phyloP scores from a whole-genome alignment of 2,797 vertebrate species.

The Carapus acus region DNA sequence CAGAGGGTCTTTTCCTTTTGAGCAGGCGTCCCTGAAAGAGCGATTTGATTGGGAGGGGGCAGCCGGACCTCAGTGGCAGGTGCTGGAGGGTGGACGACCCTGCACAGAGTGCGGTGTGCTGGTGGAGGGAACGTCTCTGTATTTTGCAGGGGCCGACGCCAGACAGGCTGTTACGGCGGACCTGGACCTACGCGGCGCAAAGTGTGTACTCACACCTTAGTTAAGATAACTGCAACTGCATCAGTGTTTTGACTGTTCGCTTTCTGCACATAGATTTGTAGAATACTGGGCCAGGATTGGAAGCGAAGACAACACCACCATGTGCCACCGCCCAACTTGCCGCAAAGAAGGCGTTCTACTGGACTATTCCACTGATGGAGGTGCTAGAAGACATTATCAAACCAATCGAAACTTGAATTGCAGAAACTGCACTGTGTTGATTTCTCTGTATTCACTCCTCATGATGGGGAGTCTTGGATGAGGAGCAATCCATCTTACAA shows the following conservation, averaged over 20 bases:
- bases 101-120: constrained; percentile 93
- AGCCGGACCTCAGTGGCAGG: constrained; percentile 88
- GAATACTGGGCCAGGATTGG: constrained; percentile 98
- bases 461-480: too few relatives aligned
- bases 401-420: too few relatives aligned
- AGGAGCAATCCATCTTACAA: too few relatives aligned
- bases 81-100: constrained; percentile 87
- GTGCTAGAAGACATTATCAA: constrained; percentile 46
- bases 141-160: constrained; percentile 87
- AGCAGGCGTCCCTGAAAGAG: constrained; percentile 91
- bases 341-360: constrained; percentile 92
- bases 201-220: constrained; percentile 72
- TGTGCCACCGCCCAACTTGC: constrained; percentile 90
- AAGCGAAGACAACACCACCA: constrained; percentile 93
- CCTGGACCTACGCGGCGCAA: constrained; percentile 91
- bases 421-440: too few relatives aligned
- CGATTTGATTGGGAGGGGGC: constrained; percentile 93
- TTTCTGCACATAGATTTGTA: constrained; percentile 79
- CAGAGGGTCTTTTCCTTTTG: not conserved
- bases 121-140: constrained; percentile 89
- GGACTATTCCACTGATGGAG: constrained; percentile 94
- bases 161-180: constrained; percentile 91
- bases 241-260: constrained; percentile 3
- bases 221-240: not conserved
- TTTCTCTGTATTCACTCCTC: too few relatives aligned